A percentile compares a stretch with the other conserved stretches of the same genome.
Evolutionary conservation across 2,888 invertebrate species (phyloP).

Genomic region (Tenodera sinensis): DNA sequence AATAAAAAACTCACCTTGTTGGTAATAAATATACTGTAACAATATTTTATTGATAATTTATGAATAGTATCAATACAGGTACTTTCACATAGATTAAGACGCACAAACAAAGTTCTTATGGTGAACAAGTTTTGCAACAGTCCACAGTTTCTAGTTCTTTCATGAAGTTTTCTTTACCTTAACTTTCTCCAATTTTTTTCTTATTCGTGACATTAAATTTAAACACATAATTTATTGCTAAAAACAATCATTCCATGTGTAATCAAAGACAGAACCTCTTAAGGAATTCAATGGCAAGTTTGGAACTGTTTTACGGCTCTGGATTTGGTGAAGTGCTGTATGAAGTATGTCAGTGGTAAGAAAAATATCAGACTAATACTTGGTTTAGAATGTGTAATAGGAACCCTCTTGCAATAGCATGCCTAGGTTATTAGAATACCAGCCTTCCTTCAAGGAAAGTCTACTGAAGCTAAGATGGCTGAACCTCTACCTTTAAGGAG

Average conservation of each 20-base stretch:
- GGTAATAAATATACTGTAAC: slow-evolving; percentile 27
- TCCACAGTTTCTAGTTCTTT: neutral
- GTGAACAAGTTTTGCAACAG: neutral
- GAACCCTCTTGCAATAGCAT: neutral
- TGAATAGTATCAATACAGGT: slow-evolving; percentile 31
- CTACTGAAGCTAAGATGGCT: too few relatives aligned
- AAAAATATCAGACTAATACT: neutral
- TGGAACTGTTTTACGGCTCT: neutral
- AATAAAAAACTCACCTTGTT: neutral
- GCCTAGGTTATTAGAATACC: neutral
- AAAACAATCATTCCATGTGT: neutral
- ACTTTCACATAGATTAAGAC: slow-evolving; percentile 27
- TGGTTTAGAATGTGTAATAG: neutral
- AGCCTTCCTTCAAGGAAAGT: neutral
- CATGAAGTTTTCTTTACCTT: neutral
- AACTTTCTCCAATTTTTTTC: neutral
- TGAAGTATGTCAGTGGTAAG: neutral
- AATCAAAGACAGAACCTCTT: neutral
- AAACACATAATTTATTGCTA: slow-evolving; percentile 8
- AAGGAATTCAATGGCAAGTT: neutral
- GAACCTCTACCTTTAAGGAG: too few relatives aligned
- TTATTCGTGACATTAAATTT: neutral
- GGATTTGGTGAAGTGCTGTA: neutral
- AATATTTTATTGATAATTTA: slow-evolving; percentile 31
- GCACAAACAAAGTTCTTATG: slow-evolving; percentile 17